Evolutionary conservation across 2,113 vertebrate species (phyloP), one percentile per base, ranked within the genome.

Genomic region (Cynocephalus volans): DNA sequence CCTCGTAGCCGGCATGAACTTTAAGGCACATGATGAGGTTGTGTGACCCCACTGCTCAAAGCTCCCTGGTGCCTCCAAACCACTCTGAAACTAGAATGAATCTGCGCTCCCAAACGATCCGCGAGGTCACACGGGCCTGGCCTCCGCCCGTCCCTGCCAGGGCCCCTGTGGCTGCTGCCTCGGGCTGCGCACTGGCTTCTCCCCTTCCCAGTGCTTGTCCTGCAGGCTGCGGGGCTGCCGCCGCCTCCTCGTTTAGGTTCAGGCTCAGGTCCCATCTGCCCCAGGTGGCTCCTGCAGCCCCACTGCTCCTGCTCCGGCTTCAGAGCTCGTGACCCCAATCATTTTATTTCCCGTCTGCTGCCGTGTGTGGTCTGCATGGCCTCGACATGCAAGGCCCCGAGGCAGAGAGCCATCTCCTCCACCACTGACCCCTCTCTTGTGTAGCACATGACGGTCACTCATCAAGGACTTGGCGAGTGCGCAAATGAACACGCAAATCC

Each of bases 1-100:
- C 24, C 50, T 15, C 2, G 18, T n/a, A 10, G 11, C 21, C 52
- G 28, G 28, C 21, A 23, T 7, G 60, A 80, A 6, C 48, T 15
- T 41, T 31, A 19, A 80, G 23, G 54, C 28, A 9, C 10, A 24
- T 17, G 8, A 1, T 0, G 28, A 79, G 23, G 31, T 6, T n/a
- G 1, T 4, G 24, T 0, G 17, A 0, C 48, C 23, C 10, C 33
- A 0, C 54, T 2, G 18, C 13, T 45, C 36, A 28, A 5, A 12
- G 6, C 26, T 19, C 31, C 36, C 48, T 45, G 52, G 19, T 8
- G 5, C 31, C 56, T 26, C 58, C 12, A 28, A 52, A 18, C 2
- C 21, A 62, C 6, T 7, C 73, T 12, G 45, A 89, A 45, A 50
- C 21, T 50, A 72, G 17, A 1, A 3, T 28, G 17, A 1, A 3